A percentile compares a stretch with the other conserved stretches of the same genome.
Conservation (phyloP, 2,888 invertebrate species). For the Dioctria rufipes region DNA sequence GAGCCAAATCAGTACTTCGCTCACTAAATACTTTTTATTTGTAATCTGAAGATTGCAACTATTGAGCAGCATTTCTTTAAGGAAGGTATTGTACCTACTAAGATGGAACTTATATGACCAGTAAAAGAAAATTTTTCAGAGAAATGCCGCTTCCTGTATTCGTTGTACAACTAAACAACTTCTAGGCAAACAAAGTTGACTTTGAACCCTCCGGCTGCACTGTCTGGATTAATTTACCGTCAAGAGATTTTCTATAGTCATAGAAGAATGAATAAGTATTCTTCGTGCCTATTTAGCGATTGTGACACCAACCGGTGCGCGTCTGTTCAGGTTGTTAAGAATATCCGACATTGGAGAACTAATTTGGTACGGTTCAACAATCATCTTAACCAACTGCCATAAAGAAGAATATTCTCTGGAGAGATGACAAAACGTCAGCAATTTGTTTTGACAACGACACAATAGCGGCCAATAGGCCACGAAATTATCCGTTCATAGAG, state of each 20-base stretch:
- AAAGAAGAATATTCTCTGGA: slow-evolving; percentile 37
- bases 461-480: slow-evolving; percentile 22
- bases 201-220: not conserved
- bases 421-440: slow-evolving; percentile 39
- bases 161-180: not conserved
- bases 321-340: slow-evolving; percentile 34
- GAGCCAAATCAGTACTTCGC: no score
- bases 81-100: no score
- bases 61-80: no score
- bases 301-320: not conserved
- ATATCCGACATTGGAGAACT: slow-evolving; percentile 24
- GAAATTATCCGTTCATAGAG: slow-evolving; percentile 36
- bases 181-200: not conserved
- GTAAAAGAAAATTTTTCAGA: not conserved
- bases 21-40: no score
- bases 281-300: not conserved
- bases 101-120: no score
- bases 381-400: slow-evolving; percentile 32
- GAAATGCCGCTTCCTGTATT: not conserved
- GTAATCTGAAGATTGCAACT: no score
- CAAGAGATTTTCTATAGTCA: not conserved
- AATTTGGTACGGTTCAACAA: slow-evolving; percentile 42
- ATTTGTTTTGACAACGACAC: slow-evolving; percentile 38
- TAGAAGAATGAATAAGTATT: not conserved
- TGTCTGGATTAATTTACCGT: not conserved